Conservation (phyloP, 2,797 vertebrate genomes). For the Pangasius sanitwongsei region DNA sequence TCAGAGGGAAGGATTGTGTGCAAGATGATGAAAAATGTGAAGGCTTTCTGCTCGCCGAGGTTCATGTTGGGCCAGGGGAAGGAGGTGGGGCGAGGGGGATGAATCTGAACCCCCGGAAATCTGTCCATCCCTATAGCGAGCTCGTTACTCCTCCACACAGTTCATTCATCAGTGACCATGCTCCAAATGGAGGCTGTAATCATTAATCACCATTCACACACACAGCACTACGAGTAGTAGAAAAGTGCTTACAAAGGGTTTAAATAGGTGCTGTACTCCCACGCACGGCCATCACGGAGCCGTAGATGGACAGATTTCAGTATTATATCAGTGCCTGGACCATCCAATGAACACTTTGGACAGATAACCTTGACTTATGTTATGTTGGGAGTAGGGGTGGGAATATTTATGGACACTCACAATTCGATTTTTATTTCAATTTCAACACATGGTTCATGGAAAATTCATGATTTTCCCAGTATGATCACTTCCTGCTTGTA, state of each 20-base stretch:
- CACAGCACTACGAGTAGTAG: constrained; percentile 3
- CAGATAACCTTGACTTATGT: neutral
- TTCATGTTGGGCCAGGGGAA: constrained; percentile 47
- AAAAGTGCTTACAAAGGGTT: constrained; percentile 32
- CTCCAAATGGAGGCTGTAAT: constrained; percentile 52
- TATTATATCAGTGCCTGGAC: neutral
- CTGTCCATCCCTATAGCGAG: constrained; percentile 52
- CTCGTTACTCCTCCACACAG: constrained; percentile 53
- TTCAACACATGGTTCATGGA: neutral
- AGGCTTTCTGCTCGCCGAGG: constrained; percentile 51
- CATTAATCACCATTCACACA: constrained; percentile 53
- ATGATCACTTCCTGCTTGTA: neutral
- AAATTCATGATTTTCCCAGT: neutral
- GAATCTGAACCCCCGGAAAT: constrained; percentile 50
- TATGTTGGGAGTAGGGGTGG: neutral
- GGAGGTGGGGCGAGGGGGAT: constrained; percentile 18
- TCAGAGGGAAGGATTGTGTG: constrained; percentile 57
- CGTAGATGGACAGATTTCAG: neutral
- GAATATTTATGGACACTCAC: neutral
- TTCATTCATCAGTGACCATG: constrained; percentile 48
- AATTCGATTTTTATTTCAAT: neutral
- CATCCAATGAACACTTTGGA: neutral
- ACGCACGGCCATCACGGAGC: neutral
- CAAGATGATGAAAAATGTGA: constrained; percentile 57
- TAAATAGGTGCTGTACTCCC: constrained; percentile 7